These are phyloP conservation scores for Steinernema scapterisci DNA, from an alignment of 2,888 invertebrate genomes.

Conservation along the genomic window DNA sequence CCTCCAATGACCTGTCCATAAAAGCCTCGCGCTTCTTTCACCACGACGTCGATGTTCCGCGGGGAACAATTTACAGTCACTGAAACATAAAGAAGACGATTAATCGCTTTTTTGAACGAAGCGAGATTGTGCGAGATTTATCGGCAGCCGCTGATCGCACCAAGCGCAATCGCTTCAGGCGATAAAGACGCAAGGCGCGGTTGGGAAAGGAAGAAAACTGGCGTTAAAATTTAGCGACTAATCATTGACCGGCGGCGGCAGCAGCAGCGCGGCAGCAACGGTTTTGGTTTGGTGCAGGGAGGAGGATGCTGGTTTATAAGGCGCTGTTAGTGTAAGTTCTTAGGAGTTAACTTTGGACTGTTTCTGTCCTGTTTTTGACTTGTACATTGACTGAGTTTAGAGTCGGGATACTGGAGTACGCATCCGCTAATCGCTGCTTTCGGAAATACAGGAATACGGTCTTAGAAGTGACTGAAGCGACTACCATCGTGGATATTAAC, in stretches of 20 bases:
- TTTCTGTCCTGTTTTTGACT: too few species aligned
- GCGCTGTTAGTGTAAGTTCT: too few species aligned
- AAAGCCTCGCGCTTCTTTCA: constrained; percentile 16
- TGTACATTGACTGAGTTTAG: too few species aligned
- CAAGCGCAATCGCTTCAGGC: constrained; percentile 2
- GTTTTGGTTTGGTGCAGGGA: not conserved
- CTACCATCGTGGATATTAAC: constrained; percentile 2
- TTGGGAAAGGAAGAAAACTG: not conserved
- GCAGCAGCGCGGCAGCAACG: not conserved
- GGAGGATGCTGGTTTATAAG: too few species aligned
- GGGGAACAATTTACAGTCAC: constrained; percentile 23
- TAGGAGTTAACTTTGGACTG: too few species aligned
- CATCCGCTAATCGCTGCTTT: not conserved
- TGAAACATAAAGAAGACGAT: constrained; percentile 17
- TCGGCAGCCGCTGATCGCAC: constrained; percentile 6
- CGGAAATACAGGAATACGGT: not conserved
- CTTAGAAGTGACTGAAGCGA: not conserved
- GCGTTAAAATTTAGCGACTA: constrained; percentile 11
- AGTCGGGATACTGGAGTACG: too few species aligned
- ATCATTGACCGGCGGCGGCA: not conserved
- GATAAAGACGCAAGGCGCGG: not conserved
- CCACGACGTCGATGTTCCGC: constrained; percentile 14
- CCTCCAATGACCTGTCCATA: constrained; percentile 11
- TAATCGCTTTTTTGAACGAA: constrained; percentile 24
- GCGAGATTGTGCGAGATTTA: constrained; percentile 23